phyloP scores from a whole-genome alignment of 1,140 invertebrate genomes.

The Micrasema minimum region DNA sequence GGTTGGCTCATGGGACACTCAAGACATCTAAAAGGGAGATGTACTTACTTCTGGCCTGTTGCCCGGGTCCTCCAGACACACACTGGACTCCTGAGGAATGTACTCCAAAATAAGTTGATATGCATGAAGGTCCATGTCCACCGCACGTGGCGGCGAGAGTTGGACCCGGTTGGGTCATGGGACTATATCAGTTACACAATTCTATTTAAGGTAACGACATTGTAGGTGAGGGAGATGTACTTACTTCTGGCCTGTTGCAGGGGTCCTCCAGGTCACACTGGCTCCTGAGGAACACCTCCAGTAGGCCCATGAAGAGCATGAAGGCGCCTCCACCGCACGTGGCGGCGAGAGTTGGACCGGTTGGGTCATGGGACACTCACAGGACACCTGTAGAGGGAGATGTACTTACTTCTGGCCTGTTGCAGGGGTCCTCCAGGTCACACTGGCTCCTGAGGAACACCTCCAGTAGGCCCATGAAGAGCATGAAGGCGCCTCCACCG shows the following conservation, averaged over 20 bases:
- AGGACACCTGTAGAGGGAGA: no score
- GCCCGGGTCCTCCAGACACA: conserved; percentile 85
- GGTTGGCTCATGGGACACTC: no score
- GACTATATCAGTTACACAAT: no score
- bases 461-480: no score
- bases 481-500: no score
- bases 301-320: conserved; percentile 84
- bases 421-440: no score
- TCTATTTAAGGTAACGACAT: no score
- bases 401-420: no score
- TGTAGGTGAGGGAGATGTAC: no score
- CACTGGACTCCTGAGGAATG: conserved; percentile 85
- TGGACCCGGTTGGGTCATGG: conserved; percentile 78
- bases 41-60: conserved; percentile 71
- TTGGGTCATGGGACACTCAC: conserved; percentile 75
- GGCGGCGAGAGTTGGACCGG: conserved; percentile 75
- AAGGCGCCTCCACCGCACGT: conserved; percentile 79
- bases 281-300: conserved; percentile 82
- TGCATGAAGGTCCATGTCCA: conserved; percentile 84
- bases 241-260: conserved; percentile 52
- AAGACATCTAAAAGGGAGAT: no score
- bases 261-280: conserved; percentile 76
- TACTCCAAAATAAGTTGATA: conserved; percentile 86
- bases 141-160: conserved; percentile 84
- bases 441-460: no score